Conservation (phyloP, 2,888 invertebrate genomes). For the Drosophila birchii region DNA sequence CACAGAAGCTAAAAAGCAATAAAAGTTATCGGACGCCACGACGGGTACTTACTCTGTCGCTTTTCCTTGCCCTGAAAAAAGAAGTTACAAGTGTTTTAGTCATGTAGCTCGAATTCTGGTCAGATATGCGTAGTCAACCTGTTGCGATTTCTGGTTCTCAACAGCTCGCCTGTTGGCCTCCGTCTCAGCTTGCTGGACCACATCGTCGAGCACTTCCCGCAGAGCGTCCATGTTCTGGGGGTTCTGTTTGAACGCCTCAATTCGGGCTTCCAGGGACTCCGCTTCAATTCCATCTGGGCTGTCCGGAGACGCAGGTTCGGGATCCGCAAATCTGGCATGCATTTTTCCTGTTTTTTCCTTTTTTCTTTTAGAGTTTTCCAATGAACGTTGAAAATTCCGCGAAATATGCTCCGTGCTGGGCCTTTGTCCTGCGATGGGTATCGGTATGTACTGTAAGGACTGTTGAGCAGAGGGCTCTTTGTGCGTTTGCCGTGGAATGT, state of each 20-base stretch:
- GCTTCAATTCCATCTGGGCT: constrained; percentile 56
- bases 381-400: constrained; percentile 15
- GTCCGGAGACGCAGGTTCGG: constrained; percentile 69
- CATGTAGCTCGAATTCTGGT: constrained; percentile 3
- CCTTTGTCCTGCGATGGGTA: constrained; percentile 42
- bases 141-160: constrained; percentile 86
- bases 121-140: constrained; percentile 66
- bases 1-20: constrained; percentile 16
- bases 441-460: constrained; percentile 46
- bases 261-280: constrained; percentile 85
- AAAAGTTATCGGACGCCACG: constrained; percentile 1
- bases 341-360: constrained; percentile 60
- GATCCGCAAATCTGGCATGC: constrained; percentile 82
- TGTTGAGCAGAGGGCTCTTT: constrained; percentile 33
- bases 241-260: constrained; percentile 87
- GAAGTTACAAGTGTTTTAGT: constrained; percentile 22
- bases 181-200: constrained; percentile 87
- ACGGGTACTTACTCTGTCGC: constrained; percentile 78
- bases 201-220: constrained; percentile 87
- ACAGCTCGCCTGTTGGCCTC: constrained; percentile 86
- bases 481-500: constrained; percentile 14
- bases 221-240: constrained; percentile 87
- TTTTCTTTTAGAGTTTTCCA: not conserved
- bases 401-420: constrained; percentile 22
- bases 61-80: constrained; percentile 79